Evolutionary conservation across 2,797 vertebrate species (phyloP), one percentile per base, ranked within the genome.

Genomic region (Pangasius mekongensis): DNA sequence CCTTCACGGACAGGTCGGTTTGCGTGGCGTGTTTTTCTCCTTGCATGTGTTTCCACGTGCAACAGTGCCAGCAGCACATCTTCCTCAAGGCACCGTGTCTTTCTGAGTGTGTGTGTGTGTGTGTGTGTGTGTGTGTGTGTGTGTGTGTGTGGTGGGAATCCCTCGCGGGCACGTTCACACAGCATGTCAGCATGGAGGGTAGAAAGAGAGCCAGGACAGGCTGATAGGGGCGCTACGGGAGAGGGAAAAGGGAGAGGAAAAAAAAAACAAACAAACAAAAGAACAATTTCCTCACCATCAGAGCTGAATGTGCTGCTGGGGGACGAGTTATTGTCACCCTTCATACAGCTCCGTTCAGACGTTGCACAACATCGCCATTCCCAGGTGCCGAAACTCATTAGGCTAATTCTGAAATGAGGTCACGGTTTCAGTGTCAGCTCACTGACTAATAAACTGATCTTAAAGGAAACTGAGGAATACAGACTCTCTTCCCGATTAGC

Each of bases 121-220:
- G 85, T 88, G 85, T 87, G 85, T 85, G 83, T 88, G 66, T 74
- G 69, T 58, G 33, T 86, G 84, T 76, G 56, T 49, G 74, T 22
- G 66, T 87, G 86, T 86, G 89, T 85, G 64, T 89, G 85, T 85
- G 69, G 89, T 92, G 92, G 90, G 92, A 93, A 93, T 90, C 88
- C 88, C 90, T 86, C 9, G 24, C 85, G 76, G 91, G 86, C 89
- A 88, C 77, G 73, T 92, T 93, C 91, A 90, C 93, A 93, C 86
- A 86, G 88, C 43, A 87, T 39, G 43, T 82, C 66, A 74, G 64
- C 52, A 49, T 49, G 62, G 77, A 83, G 88, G 87, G 74, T 22
- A 47, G 85, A 85, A 85, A 52, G 27, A 76, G 27, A 83, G 85
- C 60, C 49, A 77, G 43, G 78, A 76, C 73, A 54, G 76, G 87